Conservation (phyloP, 1,140 invertebrate species). For the Babylonia areolata region DNA sequence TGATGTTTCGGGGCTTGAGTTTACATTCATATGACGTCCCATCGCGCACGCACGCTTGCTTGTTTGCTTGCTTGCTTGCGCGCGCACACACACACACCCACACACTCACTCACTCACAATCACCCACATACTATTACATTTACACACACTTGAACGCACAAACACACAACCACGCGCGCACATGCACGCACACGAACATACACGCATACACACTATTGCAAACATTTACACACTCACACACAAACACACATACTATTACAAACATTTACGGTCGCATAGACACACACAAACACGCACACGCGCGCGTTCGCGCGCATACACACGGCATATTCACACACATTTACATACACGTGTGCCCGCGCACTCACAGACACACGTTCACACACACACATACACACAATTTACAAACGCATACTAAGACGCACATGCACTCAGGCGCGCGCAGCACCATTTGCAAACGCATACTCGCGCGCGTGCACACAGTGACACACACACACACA, state of each 20-base stretch:
- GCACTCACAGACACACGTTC: neutral
- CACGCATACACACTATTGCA: neutral
- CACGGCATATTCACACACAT: neutral
- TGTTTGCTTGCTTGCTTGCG: too few species aligned
- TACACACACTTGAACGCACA: neutral
- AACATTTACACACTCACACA: constrained; percentile 11
- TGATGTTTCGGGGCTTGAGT: too few species aligned
- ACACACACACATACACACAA: neutral
- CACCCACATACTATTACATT: neutral
- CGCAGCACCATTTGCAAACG: neutral
- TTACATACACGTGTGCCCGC: neutral
- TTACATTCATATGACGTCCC: too few species aligned
- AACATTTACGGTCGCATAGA: neutral
- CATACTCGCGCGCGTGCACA: neutral
- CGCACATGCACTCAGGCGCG: constrained; percentile 9
- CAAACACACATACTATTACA: constrained; percentile 3
- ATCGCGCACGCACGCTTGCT: too few species aligned
- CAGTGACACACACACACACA: neutral
- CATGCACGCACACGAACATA: neutral
- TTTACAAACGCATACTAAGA: neutral
- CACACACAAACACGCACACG: neutral
- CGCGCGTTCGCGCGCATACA: neutral
- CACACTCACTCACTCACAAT: neutral
- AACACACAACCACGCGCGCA: neutral
- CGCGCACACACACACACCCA: neutral